These are phyloP conservation scores for Eptatretus atami DNA, from an alignment of 2,797 vertebrate genomes.

Conservation along the genomic window DNA sequence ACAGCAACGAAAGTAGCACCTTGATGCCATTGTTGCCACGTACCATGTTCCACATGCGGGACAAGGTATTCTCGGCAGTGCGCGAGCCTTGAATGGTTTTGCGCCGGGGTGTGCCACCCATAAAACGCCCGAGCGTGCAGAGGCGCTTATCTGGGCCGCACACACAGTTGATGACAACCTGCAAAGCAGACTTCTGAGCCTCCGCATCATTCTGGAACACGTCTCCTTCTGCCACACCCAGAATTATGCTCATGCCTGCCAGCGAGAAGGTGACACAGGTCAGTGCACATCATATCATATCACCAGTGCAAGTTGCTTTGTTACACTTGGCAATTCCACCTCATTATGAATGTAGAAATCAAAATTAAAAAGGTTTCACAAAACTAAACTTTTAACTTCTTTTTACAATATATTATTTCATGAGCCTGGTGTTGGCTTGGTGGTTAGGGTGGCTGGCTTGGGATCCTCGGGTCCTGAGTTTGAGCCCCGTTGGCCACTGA, in stretches of 20 bases:
- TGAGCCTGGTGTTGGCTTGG: too few relatives aligned
- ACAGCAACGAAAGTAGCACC: constrained; percentile 66
- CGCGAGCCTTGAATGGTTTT: constrained; percentile 17
- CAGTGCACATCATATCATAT: too few relatives aligned
- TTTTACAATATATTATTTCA: too few relatives aligned
- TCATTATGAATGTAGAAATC: too few relatives aligned
- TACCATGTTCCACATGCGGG: constrained; percentile 97
- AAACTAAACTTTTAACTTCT: too few relatives aligned
- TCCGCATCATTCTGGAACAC: constrained; percentile 91
- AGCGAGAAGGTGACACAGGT: constrained; percentile 1
- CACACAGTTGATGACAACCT: constrained; percentile 89
- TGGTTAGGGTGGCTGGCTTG: too few relatives aligned
- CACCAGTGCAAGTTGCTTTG: too few relatives aligned
- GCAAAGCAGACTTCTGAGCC: constrained; percentile 92
- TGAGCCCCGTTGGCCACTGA: too few relatives aligned
- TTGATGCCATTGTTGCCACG: constrained; percentile 98
- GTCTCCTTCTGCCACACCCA: constrained; percentile 85
- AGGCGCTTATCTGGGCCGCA: constrained; percentile 82
- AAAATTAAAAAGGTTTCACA: too few relatives aligned
- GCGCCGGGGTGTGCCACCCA: constrained; percentile 58
- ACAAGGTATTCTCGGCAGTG: constrained; percentile 36
- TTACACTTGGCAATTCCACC: too few relatives aligned
- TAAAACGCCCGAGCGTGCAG: constrained; percentile 84
- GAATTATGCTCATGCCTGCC: constrained; percentile 76
- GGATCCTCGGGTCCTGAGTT: too few relatives aligned